Evolutionary conservation across 2,113 vertebrate genomes (phyloP).

Genomic region (Atlantisia rogersi): DNA sequence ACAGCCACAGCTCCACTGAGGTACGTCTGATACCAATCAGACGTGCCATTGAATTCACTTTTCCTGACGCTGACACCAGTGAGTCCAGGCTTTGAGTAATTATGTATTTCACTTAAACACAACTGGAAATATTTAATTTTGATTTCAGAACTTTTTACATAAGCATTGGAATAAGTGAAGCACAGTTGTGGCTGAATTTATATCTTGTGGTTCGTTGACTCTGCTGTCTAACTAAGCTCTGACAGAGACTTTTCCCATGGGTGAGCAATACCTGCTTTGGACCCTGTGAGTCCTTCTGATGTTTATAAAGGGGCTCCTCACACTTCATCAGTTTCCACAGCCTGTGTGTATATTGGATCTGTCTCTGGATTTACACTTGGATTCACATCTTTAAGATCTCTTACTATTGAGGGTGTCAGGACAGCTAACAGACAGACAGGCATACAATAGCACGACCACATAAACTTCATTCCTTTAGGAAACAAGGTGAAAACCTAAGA

Average conservation of each 20-base stretch:
- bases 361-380: neutral
- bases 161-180: neutral
- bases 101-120: neutral
- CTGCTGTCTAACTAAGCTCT: neutral
- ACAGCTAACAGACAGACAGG: neutral
- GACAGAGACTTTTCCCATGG: neutral
- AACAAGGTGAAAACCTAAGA: neutral
- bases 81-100: neutral
- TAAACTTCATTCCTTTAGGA: neutral
- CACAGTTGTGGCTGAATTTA: neutral
- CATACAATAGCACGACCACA: neutral
- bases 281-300: neutral
- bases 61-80: neutral
- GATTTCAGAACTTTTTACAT: neutral
- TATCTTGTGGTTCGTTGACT: neutral
- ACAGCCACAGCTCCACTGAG: neutral
- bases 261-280: neutral
- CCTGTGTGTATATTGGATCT: neutral
- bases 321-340: neutral
- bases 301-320: neutral
- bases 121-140: slow-evolving; percentile 17
- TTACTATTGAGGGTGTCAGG: neutral
- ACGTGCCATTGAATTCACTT: neutral
- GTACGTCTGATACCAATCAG: neutral
- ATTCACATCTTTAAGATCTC: neutral